Conservation (phyloP, 2,888 invertebrate genomes). For the Phortica okadai region DNA sequence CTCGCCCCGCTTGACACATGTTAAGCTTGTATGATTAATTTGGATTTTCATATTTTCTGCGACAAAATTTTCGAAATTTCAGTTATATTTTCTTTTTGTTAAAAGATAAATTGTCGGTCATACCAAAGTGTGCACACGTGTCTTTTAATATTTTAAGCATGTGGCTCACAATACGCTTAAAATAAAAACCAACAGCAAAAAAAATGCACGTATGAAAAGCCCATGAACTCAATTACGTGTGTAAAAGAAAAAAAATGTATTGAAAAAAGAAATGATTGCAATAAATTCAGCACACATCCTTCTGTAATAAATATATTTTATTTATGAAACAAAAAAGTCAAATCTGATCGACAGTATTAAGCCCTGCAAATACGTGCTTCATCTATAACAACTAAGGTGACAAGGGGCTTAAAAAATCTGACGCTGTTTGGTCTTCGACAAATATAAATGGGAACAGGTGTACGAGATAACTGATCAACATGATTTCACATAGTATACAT, state of each 20-base stretch:
- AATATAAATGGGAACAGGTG: not conserved
- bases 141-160: not conserved
- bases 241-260: not conserved
- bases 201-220: not conserved
- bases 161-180: too few relatives aligned
- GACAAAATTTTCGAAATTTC: not conserved
- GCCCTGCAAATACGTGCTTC: not conserved
- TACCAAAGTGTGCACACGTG: conserved; percentile 1
- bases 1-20: conserved; percentile 4
- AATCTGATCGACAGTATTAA: not conserved
- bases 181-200: not conserved
- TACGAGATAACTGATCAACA: not conserved
- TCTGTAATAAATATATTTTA: not conserved
- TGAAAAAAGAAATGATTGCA: not conserved
- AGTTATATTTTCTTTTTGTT: not conserved
- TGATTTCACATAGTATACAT: too few relatives aligned
- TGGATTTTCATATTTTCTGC: not conserved
- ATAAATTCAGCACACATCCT: conserved; percentile 18
- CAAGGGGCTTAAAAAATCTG: not conserved
- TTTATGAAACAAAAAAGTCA: not conserved
- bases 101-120: not conserved
- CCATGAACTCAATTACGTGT: conserved; percentile 24
- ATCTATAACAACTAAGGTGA: too few relatives aligned
- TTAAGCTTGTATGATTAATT: conserved; percentile 2
- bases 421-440: too few relatives aligned